These are phyloP conservation scores for Drosophila leonis DNA, from an alignment of 2,888 invertebrate species.

Conservation along the genomic window DNA sequence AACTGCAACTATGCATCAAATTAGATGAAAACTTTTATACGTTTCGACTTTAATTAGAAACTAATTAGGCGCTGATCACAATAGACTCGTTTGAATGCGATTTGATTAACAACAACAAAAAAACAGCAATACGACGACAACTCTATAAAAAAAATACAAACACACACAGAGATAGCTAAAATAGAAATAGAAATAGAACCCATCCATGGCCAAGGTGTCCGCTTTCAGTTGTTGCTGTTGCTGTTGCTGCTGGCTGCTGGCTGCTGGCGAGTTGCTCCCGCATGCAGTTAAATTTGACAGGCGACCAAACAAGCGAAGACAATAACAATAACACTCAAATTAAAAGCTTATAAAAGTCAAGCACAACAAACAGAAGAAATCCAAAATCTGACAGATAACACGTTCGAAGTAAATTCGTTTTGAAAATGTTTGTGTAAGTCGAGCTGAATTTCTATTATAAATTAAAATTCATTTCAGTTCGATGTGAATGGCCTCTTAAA, in stretches of 20 bases:
- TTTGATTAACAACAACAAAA: slow-evolving; percentile 67
- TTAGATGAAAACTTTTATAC: slow-evolving; percentile 45
- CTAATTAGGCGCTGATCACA: slow-evolving; percentile 62
- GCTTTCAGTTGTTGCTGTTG: slow-evolving; percentile 53
- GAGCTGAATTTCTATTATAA: slow-evolving; percentile 60
- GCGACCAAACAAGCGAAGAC: slow-evolving; percentile 51
- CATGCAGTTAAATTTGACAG: slow-evolving; percentile 57
- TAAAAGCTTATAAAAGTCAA: slow-evolving; percentile 80
- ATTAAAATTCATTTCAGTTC: slow-evolving; percentile 63
- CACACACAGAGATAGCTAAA: neutral
- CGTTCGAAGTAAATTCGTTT: slow-evolving; percentile 55
- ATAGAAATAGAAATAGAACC: slow-evolving; percentile 16
- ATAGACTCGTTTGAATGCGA: slow-evolving; percentile 46
- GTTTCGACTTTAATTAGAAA: slow-evolving; percentile 69
- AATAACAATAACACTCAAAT: slow-evolving; percentile 79
- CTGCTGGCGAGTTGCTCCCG: slow-evolving; percentile 38
- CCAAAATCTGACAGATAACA: slow-evolving; percentile 67
- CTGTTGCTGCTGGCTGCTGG: neutral
- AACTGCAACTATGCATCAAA: slow-evolving; percentile 2
- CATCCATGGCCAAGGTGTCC: slow-evolving; percentile 60
- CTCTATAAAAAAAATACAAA: slow-evolving; percentile 44
- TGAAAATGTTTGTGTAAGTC: slow-evolving; percentile 53
- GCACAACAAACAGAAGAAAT: slow-evolving; percentile 53
- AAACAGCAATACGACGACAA: slow-evolving; percentile 40
- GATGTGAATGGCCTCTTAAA: slow-evolving; percentile 58